phyloP scores from a whole-genome alignment of 2,797 vertebrate species.

The Sebastiscus tertius region DNA sequence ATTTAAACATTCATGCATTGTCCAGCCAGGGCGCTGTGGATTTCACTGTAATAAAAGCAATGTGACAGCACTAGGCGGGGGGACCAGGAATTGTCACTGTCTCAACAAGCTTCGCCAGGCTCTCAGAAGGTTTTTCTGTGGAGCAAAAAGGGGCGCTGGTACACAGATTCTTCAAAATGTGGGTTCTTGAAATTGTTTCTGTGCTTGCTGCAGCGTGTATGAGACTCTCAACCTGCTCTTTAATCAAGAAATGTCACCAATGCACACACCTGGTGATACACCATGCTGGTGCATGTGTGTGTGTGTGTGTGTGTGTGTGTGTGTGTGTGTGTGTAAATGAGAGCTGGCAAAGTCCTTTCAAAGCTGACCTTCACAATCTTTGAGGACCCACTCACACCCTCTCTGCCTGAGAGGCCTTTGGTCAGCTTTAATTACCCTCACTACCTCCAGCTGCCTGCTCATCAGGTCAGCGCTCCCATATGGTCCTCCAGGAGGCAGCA shows the following conservation, averaged over 20 bases:
- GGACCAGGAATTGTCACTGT: constrained; percentile 74
- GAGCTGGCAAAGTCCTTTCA: constrained; percentile 47
- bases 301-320: neutral
- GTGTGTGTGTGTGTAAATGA: neutral
- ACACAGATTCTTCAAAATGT: constrained; percentile 15
- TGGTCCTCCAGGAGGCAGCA: constrained; percentile 75
- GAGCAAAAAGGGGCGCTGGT: constrained; percentile 12
- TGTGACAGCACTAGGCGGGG: constrained; percentile 84
- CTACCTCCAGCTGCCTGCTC: constrained; percentile 76
- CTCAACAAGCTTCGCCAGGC: constrained; percentile 66
- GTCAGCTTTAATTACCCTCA: constrained; percentile 79
- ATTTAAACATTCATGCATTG: constrained; percentile 92
- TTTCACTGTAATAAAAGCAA: constrained; percentile 85
- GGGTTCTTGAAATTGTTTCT: neutral
- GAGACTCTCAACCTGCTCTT: constrained; percentile 13
- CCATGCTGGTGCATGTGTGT: neutral
- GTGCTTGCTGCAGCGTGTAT: neutral
- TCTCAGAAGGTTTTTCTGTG: constrained; percentile 43
- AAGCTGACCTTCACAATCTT: constrained; percentile 78
- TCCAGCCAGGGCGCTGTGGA: constrained; percentile 83
- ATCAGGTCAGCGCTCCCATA: constrained; percentile 76
- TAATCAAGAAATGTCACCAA: constrained; percentile 47
- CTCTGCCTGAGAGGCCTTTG: constrained; percentile 70
- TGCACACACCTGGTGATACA: constrained; percentile 40
- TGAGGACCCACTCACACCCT: constrained; percentile 71